Percentiles rank a stretch among this genome's conserved stretches.
phyloP scores from a whole-genome alignment of 2,888 invertebrate genomes.

The Macaria notata region DNA sequence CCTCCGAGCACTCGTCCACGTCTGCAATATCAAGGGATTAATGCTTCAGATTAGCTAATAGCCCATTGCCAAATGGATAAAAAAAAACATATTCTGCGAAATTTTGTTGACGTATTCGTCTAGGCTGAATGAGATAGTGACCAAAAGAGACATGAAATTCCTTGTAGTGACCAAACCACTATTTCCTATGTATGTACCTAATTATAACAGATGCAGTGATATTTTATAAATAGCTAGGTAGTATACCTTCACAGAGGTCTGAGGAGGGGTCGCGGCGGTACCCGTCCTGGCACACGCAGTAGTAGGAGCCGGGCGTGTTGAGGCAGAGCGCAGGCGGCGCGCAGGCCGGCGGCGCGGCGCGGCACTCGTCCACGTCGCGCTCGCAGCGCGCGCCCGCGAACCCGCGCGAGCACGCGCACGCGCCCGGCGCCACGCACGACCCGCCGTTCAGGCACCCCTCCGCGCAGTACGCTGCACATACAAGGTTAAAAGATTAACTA shows the following conservation, averaged over 20 bases:
- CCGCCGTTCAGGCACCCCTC: conserved; percentile 93
- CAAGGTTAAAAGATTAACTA: background rate
- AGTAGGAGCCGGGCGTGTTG: conserved; percentile 95
- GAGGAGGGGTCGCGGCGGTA: conserved; percentile 83
- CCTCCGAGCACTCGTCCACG: conserved; percentile 91
- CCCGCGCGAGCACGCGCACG: conserved; percentile 90
- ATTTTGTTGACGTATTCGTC: no score
- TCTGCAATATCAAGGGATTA: conserved; percentile 78
- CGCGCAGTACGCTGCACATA: conserved; percentile 87
- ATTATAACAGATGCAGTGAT: no score
- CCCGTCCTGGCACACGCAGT: conserved; percentile 92
- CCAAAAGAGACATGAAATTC: no score
- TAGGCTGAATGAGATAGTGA: no score
- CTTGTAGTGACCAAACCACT: no score
- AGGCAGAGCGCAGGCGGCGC: conserved; percentile 89
- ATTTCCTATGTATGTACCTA: no score
- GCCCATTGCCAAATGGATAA: no score
- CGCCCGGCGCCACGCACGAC: conserved; percentile 88
- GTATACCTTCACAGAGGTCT: conserved; percentile 85
- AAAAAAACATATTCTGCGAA: no score
- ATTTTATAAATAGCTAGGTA: no score
- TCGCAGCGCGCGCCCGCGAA: conserved; percentile 93
- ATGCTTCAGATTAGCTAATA: no score
- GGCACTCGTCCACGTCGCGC: conserved; percentile 93
- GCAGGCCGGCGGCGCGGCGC: conserved; percentile 83